A percentile compares a stretch with the other conserved stretches of the same genome.
Conservation (phyloP, 1,140 invertebrate genomes). For the Pseudoatta argentina region DNA sequence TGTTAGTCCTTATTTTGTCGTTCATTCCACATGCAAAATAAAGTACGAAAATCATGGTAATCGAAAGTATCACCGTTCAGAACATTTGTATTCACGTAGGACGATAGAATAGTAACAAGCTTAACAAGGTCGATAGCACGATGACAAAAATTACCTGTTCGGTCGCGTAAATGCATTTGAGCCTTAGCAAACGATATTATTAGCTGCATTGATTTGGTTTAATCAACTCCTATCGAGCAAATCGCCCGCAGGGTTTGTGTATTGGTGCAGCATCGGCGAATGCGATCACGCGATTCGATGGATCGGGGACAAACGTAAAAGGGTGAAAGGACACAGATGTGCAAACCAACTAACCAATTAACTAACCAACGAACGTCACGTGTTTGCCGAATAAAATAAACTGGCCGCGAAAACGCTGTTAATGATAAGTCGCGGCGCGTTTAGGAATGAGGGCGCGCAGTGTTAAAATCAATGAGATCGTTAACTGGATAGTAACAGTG, state of each 20-base stretch:
- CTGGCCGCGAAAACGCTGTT: constrained; percentile 61
- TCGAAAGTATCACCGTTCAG: background rate
- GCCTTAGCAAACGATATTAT: constrained; percentile 58
- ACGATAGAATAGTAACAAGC: constrained; percentile 12
- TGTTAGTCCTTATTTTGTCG: background rate
- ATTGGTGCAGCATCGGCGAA: constrained; percentile 27
- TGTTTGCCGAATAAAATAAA: constrained; percentile 69
- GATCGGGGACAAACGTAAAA: constrained; percentile 21
- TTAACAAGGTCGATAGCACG: constrained; percentile 14
- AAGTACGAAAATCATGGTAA: background rate
- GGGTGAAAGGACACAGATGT: constrained; percentile 62
- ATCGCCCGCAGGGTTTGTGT: constrained; percentile 37
- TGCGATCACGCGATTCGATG: constrained; percentile 59
- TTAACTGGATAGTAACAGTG: background rate
- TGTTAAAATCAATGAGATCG: background rate
- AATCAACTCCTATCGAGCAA: constrained; percentile 60
- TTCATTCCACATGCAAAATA: background rate
- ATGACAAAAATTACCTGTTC: constrained; percentile 46
- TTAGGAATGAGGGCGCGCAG: background rate
- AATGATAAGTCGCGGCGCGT: constrained; percentile 60
- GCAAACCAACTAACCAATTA: constrained; percentile 51
- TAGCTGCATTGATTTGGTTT: constrained; percentile 61
- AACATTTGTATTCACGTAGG: background rate
- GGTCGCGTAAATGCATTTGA: constrained; percentile 37
- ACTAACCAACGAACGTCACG: constrained; percentile 29